Evolutionary conservation across 2,888 invertebrate species (phyloP), one percentile per base, ranked within the genome.

Genomic region (Flabesymbios commensalis): DNA sequence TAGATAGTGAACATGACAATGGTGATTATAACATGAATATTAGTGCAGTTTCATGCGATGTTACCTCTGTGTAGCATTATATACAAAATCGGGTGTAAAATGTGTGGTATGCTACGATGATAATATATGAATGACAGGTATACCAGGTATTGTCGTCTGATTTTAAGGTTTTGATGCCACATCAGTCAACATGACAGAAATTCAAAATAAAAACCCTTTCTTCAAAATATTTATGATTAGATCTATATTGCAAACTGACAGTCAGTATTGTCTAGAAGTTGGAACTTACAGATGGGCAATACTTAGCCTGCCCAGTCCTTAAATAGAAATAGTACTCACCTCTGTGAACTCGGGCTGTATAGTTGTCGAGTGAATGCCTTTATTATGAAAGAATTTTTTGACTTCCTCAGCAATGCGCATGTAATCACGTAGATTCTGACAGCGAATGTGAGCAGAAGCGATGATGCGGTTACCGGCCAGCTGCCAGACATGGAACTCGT

Each of bases 401-500:
- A 97, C 93, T 80, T 93, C 91, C 79, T 93, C 93, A 0, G 97
- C 96, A 69, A 98, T 92, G 80, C 92, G 91, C 94, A 97, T 96
- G 82, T 98, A 98, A 79, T 97, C 96, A 1, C 71, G 67, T 59
- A 96, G 85, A 84, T 95, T 96, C 74, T 92, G 89, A 86, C 95
- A 96, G 72, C 92, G 89, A 78, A 98, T 94, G 80, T 98, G 97
- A 3, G 96, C 96, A 17, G 96, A 95, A 55, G 97, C 97, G 71
- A 98, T 96, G 70, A 97, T 96, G 70, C 95, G 88, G 83, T 95
- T 94, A 0, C 96, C 96, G 39, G 96, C 94, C 73, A 98, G 85
- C 85, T 97, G 97, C 98, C 98, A 98, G 10, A 98, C 93, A 81
- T 98, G 97, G 81, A 98, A 95, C 84, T 98, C 97, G 78, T 98